Evolutionary conservation across 2,888 invertebrate species (phyloP), one percentile per base, ranked within the genome.

Genomic region (Notodonta ziczac): DNA sequence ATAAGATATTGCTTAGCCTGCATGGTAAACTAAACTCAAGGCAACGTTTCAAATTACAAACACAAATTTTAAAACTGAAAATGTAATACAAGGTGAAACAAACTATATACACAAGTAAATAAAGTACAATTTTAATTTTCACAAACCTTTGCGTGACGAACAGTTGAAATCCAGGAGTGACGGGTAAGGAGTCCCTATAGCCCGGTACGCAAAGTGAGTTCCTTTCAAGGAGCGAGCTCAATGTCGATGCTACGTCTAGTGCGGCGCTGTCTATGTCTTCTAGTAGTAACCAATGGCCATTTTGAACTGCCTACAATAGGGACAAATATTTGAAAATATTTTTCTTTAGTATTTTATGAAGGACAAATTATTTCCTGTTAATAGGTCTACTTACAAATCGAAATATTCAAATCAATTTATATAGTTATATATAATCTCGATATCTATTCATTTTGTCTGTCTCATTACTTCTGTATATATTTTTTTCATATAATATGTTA

Each of bases 201-300:
- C 98, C 98, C 5, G 98, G 98, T 5, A 99, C 96, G 60, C 96
- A 96, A 2, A 99, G 93, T 24, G 95, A 95, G 63, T 96, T 95
- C 60, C 97, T 96, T 89, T 99, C 98, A 50, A 99, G 89, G 5
- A 99, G 94, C 55, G 97, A 97, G 69, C 97, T 96, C 12, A 99
- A 87, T 13, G 98, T 95, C 0, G 98, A 97, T 0, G 98, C 96
- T 0, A 99, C 98, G 86, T 99, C 99, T 81, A 97, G 95, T 2
- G 98, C 97, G 2, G 99, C 99, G 65, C 96, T 96, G 85, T 99
- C 99, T 56, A 99, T 96, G 84, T 99, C 99, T 93, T 99, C 99
- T 65, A 99, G 90, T 4, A 99, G 93, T 39, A 99, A 88, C 99
- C 99, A 99, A 79, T 97, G 95, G 0, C 98, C 98, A 78, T 96